These are phyloP conservation scores for Drosophila sproati DNA, from an alignment of 1,140 invertebrate species.

Conservation along the genomic window DNA sequence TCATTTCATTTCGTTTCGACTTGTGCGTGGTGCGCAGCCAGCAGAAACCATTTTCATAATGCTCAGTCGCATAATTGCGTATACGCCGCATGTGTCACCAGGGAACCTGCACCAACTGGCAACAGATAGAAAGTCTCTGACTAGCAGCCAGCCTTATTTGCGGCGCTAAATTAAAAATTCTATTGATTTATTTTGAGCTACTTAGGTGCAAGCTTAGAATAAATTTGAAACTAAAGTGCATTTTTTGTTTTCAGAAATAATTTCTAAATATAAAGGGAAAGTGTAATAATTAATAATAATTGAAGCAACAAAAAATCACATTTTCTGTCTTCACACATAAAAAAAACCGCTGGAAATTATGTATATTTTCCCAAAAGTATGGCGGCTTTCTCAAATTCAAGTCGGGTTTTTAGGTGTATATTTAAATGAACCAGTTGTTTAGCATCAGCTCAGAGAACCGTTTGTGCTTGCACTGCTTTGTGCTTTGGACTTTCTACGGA, in stretches of 20 bases:
- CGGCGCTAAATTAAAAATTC: conserved; percentile 70
- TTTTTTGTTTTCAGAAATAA: no score
- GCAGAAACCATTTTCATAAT: conserved; percentile 61
- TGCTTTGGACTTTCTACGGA: conserved; percentile 1
- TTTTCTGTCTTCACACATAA: no score
- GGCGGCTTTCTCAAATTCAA: no score
- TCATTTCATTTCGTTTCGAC: conserved; percentile 63
- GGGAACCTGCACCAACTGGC: not conserved
- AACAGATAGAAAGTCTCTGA: not conserved
- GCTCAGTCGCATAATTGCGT: conserved; percentile 69
- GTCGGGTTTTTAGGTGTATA: no score
- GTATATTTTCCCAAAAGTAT: no score
- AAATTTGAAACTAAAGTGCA: no score
- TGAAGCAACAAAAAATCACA: no score
- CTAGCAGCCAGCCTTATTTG: conserved; percentile 43
- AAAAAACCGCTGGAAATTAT: no score
- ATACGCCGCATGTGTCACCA: conserved; percentile 65
- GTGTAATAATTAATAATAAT: no score
- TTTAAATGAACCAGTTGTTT: not conserved
- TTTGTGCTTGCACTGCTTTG: not conserved
- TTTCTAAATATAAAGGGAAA: no score
- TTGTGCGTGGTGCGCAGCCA: conserved; percentile 12
- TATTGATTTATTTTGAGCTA: conserved; percentile 70
- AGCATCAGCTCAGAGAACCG: not conserved
- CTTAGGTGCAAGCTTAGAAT: conserved; percentile 18